phyloP scores from a whole-genome alignment of 23 tunicate genomes.

The Ciona savignyi region DNA sequence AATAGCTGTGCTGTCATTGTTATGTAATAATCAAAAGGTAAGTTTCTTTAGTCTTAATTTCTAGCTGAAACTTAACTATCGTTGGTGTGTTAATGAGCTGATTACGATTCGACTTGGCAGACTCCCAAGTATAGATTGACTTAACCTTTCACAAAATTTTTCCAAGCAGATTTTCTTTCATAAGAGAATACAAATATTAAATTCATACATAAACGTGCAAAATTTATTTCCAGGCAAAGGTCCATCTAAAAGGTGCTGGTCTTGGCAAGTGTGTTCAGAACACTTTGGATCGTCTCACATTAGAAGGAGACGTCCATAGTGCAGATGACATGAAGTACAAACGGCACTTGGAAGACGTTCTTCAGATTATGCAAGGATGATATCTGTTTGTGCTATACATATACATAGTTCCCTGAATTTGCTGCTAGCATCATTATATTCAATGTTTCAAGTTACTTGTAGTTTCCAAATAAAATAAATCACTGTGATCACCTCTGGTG shows the following conservation, averaged over 20 bases:
- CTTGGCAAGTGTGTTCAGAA: constrained; percentile 31
- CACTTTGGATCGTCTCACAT: constrained; percentile 22
- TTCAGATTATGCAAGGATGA: constrained; percentile 7
- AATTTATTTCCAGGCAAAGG: constrained; percentile 45
- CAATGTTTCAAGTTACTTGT: too few relatives aligned
- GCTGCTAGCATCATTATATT: too few relatives aligned
- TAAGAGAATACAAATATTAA: too few relatives aligned
- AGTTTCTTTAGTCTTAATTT: neutral
- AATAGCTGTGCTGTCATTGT: constrained; percentile 48
- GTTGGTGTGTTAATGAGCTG: too few relatives aligned
- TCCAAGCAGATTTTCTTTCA: too few relatives aligned
- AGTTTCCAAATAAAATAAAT: too few relatives aligned
- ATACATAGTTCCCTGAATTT: too few relatives aligned
- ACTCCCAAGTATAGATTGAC: too few relatives aligned
- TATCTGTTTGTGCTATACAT: neutral
- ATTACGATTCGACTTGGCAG: too few relatives aligned
- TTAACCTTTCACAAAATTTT: neutral
- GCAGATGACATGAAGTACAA: neutral
- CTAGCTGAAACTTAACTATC: too few relatives aligned
- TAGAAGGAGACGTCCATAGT: constrained; percentile 10
- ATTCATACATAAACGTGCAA: neutral
- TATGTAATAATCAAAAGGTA: constrained; percentile 75
- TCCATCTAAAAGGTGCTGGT: constrained; percentile 72
- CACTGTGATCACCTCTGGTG: too few relatives aligned
- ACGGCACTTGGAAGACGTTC: neutral